Conservation (phyloP, 2,888 invertebrate genomes). For the Eupithecia vulgata region DNA sequence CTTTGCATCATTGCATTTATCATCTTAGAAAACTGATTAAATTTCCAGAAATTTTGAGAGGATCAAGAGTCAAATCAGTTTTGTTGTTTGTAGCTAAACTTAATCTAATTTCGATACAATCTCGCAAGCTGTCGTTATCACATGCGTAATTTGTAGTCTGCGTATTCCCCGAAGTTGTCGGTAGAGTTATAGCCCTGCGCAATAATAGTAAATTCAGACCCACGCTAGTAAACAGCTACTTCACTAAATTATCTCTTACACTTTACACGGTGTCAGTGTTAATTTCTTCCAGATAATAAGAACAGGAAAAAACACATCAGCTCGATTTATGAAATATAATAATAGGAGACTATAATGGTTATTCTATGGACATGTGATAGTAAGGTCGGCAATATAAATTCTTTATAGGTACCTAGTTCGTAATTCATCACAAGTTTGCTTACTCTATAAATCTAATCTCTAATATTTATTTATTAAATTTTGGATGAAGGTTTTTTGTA, state of each 20-base stretch:
- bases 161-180: conserved; percentile 22
- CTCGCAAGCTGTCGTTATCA: conserved; percentile 14
- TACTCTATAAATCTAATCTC: too few species aligned
- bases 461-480: too few species aligned
- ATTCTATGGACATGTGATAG: neutral
- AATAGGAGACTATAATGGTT: neutral
- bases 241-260: conserved; percentile 10
- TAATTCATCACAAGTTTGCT: too few species aligned
- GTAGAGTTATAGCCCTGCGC: conserved; percentile 38
- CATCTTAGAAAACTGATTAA: neutral
- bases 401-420: neutral
- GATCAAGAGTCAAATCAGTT: neutral
- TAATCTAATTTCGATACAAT: conserved; percentile 11
- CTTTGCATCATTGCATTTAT: neutral
- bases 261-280: neutral
- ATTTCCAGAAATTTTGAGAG: neutral
- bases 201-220: conserved; percentile 34
- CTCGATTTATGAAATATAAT: neutral
- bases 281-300: neutral
- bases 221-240: conserved; percentile 19
- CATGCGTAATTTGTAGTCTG: conserved; percentile 21
- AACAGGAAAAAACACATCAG: neutral
- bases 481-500: too few species aligned
- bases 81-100: neutral
- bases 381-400: neutral